Conservation (phyloP, 2,113 vertebrate genomes). For the Suricata suricatta region DNA sequence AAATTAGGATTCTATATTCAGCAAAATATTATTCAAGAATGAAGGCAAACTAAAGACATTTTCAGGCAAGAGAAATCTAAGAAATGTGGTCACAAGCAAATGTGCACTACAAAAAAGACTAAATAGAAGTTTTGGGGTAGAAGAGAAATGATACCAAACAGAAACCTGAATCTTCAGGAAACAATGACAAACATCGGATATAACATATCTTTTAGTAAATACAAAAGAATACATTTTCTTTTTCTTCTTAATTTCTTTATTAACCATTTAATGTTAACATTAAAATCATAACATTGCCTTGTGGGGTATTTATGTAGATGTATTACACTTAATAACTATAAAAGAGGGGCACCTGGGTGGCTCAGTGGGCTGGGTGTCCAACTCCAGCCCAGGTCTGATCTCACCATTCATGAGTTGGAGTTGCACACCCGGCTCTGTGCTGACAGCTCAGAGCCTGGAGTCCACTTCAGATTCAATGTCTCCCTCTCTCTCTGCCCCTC, state of each 20-base stretch:
- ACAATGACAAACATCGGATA: neutral
- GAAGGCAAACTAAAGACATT: slow-evolving; percentile 48
- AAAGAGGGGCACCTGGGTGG: neutral
- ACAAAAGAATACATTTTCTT: neutral
- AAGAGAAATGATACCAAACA: neutral
- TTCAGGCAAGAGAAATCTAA: neutral
- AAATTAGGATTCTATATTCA: slow-evolving; percentile 9
- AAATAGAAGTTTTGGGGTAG: neutral
- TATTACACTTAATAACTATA: neutral
- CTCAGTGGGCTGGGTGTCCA: no score
- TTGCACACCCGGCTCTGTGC: no score
- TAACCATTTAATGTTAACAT: slow-evolving; percentile 14
- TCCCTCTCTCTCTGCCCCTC: no score
- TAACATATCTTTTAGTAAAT: neutral
- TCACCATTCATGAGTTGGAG: no score
- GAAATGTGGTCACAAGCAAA: slow-evolving; percentile 25
- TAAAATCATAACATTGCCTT: neutral
- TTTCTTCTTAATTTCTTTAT: slow-evolving; percentile 43
- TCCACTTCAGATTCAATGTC: no score
- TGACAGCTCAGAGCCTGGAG: no score
- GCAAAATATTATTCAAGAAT: slow-evolving; percentile 12
- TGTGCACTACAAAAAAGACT: neutral
- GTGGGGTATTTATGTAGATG: neutral
- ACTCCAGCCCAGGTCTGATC: no score
- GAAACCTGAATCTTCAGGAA: neutral